phyloP scores from a whole-genome alignment of 2,888 invertebrate genomes.

The Drosophila mulleri region DNA sequence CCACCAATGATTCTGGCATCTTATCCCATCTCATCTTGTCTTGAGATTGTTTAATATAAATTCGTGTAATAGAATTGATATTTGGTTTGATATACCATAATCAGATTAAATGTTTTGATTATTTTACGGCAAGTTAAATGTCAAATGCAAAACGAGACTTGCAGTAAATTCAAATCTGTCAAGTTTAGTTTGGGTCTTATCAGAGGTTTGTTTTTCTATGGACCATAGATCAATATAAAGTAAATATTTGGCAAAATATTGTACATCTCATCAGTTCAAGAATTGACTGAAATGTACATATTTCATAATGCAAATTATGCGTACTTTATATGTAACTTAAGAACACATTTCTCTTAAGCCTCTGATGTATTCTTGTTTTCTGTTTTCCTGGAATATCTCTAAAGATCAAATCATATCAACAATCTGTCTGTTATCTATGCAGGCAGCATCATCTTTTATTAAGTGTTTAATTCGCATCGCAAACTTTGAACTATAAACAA shows the following conservation, averaged over 20 bases:
- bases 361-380: background rate
- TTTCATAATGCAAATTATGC: background rate
- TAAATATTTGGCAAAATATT: background rate
- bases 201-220: background rate
- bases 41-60: background rate
- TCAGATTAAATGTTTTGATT: background rate
- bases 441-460: background rate
- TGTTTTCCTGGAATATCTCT: background rate
- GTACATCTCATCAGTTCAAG: background rate
- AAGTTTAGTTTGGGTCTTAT: background rate
- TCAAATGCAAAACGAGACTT: background rate
- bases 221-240: background rate
- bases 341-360: background rate
- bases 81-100: background rate
- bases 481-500: conserved; percentile 8
- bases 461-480: background rate
- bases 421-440: background rate
- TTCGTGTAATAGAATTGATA: background rate
- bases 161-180: background rate
- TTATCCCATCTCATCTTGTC: background rate
- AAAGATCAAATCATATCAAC: background rate
- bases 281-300: background rate
- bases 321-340: background rate
- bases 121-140: background rate
- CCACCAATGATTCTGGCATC: background rate